Evolutionary conservation across 2,797 vertebrate genomes (phyloP).

Genomic region (Megaceryle alcyon): DNA sequence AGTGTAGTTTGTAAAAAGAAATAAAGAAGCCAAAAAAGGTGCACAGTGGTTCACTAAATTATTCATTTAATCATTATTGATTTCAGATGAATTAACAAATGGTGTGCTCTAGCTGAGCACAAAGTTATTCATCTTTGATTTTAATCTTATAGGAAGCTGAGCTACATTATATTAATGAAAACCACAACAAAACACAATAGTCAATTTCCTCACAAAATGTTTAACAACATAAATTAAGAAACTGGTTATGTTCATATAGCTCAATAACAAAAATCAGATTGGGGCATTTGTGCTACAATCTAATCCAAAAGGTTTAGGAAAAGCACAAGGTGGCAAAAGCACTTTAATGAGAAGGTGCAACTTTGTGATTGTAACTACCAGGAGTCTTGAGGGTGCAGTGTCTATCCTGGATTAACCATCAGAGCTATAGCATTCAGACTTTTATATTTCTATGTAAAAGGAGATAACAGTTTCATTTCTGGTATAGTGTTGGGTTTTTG

Average conservation of each 20-base stretch:
- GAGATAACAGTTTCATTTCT: not conserved
- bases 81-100: conserved; percentile 69
- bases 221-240: conserved; percentile 39
- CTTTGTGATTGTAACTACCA: not conserved
- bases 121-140: conserved; percentile 61
- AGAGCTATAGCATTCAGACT: not conserved
- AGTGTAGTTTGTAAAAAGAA: not conserved
- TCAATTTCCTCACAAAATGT: conserved; percentile 41
- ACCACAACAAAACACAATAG: conserved; percentile 19
- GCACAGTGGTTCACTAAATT: conserved; percentile 58
- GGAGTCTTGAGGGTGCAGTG: not conserved
- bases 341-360: not conserved
- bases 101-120: conserved; percentile 15
- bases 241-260: not conserved
- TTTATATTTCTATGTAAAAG: not conserved
- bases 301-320: not conserved
- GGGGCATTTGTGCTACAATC: not conserved
- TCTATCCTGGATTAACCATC: not conserved
- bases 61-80: conserved; percentile 72
- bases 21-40: conserved; percentile 27
- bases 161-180: conserved; percentile 45
- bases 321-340: not conserved
- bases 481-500: not conserved
- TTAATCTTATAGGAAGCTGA: conserved; percentile 50
- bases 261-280: not conserved